These are phyloP conservation scores for Auanema freiburgensis DNA, from an alignment of 2,888 invertebrate species.

Conservation along the genomic window DNA sequence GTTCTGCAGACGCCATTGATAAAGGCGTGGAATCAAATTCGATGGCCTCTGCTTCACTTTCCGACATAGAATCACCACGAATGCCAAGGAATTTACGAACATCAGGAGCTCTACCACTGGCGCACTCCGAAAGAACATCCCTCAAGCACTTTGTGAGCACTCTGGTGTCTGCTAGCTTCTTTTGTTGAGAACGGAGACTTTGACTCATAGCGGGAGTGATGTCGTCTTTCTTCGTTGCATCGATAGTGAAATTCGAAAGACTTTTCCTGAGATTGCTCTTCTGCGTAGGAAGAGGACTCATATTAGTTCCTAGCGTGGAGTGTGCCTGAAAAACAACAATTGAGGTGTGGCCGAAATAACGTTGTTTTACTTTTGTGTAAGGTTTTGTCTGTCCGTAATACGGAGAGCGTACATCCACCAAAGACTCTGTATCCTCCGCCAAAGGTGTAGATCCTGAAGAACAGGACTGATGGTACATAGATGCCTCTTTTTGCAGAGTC, in stretches of 20 bases:
- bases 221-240: conserved; percentile 29
- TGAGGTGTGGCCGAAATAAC: conserved; percentile 28
- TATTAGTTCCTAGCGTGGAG: conserved; percentile 18
- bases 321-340: conserved; percentile 29
- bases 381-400: conserved; percentile 19
- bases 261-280: conserved; percentile 31
- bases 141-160: conserved; percentile 12
- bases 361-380: conserved; percentile 26
- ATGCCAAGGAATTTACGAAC: conserved; percentile 27
- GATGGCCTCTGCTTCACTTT: conserved; percentile 33
- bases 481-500: conserved; percentile 35
- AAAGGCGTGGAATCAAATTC: conserved; percentile 35
- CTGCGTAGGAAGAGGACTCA: conserved; percentile 4
- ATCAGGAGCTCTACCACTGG: conserved; percentile 28
- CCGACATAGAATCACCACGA: conserved; percentile 35
- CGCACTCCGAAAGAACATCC: conserved; percentile 29
- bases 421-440: conserved; percentile 40
- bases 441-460: conserved; percentile 49
- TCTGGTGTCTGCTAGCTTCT: conserved; percentile 10
- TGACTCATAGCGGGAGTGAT: conserved; percentile 40
- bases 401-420: conserved; percentile 26
- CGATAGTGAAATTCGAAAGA: conserved; percentile 38
- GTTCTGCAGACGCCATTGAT: conserved; percentile 37
- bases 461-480: conserved; percentile 44
- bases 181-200: conserved; percentile 14